Conservation (phyloP, 1,140 invertebrate species). For the Aphis craccivora region DNA sequence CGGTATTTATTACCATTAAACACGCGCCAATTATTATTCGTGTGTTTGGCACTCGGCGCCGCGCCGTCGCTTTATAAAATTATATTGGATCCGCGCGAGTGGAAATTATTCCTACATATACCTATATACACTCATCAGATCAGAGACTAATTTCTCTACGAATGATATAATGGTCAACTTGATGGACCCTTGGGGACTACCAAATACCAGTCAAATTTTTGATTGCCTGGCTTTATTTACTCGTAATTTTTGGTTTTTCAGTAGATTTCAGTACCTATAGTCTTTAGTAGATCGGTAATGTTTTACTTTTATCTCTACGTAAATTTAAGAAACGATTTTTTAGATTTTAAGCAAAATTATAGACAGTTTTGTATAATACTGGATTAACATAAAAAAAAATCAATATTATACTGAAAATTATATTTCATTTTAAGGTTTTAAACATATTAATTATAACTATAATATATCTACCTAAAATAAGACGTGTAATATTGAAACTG, state of each 20-base stretch:
- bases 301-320: not conserved
- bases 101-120: not conserved
- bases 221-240: not conserved
- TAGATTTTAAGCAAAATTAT: too few species aligned
- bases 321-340: too few species aligned
- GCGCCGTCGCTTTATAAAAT: not conserved
- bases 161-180: not conserved
- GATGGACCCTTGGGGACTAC: not conserved
- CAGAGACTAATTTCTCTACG: not conserved
- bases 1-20: conserved; percentile 9
- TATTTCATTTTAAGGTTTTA: too few species aligned
- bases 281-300: not conserved
- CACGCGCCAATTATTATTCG: conserved; percentile 13
- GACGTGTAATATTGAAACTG: too few species aligned
- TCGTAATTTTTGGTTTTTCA: not conserved
- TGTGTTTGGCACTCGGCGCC: conserved; percentile 7
- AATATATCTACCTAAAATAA: too few species aligned
- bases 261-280: too few species aligned
- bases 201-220: not conserved
- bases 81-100: not conserved
- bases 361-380: too few species aligned
- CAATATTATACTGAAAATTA: too few species aligned
- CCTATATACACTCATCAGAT: not conserved
- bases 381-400: too few species aligned
- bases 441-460: too few species aligned